These are phyloP conservation scores for Drosophila teissieri DNA, from an alignment of 1,140 invertebrate species.

Conservation along the genomic window DNA sequence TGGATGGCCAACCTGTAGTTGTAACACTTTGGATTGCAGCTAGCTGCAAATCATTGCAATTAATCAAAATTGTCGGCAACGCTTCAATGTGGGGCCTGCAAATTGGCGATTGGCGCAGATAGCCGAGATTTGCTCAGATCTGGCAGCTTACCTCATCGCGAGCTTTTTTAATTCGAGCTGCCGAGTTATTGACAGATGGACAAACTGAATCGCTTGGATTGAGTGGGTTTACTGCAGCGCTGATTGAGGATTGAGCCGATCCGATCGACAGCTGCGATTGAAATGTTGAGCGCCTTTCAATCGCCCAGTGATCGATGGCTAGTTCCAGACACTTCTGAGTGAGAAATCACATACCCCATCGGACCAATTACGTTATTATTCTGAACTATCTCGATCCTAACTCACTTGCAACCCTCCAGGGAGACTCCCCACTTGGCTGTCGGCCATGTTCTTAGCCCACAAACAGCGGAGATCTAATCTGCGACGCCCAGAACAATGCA, in stretches of 20 bases:
- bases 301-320: slow-evolving; percentile 16
- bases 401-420: neutral
- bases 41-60: slow-evolving; percentile 46
- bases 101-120: slow-evolving; percentile 29
- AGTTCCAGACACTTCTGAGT: neutral
- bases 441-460: slow-evolving; percentile 15
- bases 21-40: slow-evolving; percentile 35
- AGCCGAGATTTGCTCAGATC: slow-evolving; percentile 31
- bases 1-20: slow-evolving; percentile 38
- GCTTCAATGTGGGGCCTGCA: slow-evolving; percentile 18
- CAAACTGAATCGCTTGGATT: slow-evolving; percentile 44
- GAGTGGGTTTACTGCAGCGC: slow-evolving; percentile 47
- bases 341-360: neutral
- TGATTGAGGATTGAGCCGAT: slow-evolving; percentile 12
- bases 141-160: slow-evolving; percentile 50
- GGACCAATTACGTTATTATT: slow-evolving; percentile 8
- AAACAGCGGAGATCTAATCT: slow-evolving; percentile 21
- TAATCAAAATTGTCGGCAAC: slow-evolving; percentile 48
- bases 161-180: slow-evolving; percentile 46
- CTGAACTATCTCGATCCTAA: neutral
- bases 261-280: slow-evolving; percentile 30
- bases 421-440: slow-evolving; percentile 2
- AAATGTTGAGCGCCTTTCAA: slow-evolving; percentile 39
- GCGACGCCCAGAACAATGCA: slow-evolving; percentile 35
- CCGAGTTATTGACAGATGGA: slow-evolving; percentile 58